A percentile compares a stretch with the other conserved stretches of the same genome.
phyloP scores from a whole-genome alignment of 2,797 vertebrate species.

The Microchirus variegatus region DNA sequence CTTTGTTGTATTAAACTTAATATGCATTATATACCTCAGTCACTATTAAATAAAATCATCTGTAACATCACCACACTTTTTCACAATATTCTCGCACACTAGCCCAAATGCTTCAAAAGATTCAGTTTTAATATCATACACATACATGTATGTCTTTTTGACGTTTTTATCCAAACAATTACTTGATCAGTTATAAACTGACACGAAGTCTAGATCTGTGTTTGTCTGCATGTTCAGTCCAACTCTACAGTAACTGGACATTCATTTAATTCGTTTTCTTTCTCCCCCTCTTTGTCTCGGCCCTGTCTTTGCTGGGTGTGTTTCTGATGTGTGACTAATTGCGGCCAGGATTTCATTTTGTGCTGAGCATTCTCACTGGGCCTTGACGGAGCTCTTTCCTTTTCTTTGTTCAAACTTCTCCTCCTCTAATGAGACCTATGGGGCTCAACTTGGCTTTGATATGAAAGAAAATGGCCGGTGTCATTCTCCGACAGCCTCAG shows the following conservation, averaged over 20 bases:
- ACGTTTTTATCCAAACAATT: no score
- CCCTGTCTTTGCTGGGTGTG: constrained; percentile 8
- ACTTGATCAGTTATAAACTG: no score
- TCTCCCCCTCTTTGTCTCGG: neutral
- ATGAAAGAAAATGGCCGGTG: constrained; percentile 52
- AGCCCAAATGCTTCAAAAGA: no score
- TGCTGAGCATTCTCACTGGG: constrained; percentile 59
- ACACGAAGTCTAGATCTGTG: no score
- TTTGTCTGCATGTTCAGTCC: neutral
- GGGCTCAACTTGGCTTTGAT: constrained; percentile 62
- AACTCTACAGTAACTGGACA: constrained; percentile 14
- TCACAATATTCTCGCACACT: no score
- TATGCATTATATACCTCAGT: no score
- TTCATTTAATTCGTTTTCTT: constrained; percentile 14
- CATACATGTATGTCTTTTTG: no score
- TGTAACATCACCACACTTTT: no score
- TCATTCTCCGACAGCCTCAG: constrained; percentile 40
- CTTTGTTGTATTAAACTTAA: no score
- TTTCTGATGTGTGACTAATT: constrained; percentile 66
- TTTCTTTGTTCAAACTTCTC: constrained; percentile 58
- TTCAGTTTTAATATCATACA: no score
- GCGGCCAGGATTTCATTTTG: constrained; percentile 57
- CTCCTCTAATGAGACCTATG: constrained; percentile 75
- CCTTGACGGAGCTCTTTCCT: constrained; percentile 65
- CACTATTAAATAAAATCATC: no score